A percentile compares a stretch with the other conserved stretches of the same genome.
These are phyloP conservation scores for Mythimna loreyi DNA, from an alignment of 2,888 invertebrate species.

Conservation along the genomic window DNA sequence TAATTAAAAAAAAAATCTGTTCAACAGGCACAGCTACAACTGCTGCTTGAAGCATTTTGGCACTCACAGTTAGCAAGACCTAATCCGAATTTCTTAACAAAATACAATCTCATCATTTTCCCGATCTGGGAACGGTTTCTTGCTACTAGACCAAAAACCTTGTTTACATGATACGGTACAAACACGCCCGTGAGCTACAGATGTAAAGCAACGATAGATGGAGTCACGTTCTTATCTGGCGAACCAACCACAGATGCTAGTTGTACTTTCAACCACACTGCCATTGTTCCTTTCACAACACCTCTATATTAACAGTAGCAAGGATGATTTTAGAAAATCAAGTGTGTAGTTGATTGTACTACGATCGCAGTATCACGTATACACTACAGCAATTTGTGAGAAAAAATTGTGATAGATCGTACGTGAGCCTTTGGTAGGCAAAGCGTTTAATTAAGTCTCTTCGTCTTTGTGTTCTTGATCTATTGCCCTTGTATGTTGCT, in stretches of 20 bases:
- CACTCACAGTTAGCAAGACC: conserved; percentile 10
- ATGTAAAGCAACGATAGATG: conserved; percentile 70
- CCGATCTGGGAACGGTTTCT: conserved; percentile 26
- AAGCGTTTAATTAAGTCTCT: conserved; percentile 51
- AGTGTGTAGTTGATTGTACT: conserved; percentile 5
- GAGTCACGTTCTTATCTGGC: conserved; percentile 74
- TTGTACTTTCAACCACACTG: conserved; percentile 13
- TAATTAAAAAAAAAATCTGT: no score
- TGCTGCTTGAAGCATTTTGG: background rate
- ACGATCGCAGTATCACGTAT: conserved; percentile 48
- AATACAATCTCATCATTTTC: conserved; percentile 9
- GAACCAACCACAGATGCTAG: conserved; percentile 54
- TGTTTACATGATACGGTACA: conserved; percentile 47
- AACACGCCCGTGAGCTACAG: conserved; percentile 51
- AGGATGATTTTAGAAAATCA: conserved; percentile 1
- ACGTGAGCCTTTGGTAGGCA: conserved; percentile 53
- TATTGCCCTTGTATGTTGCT: conserved; percentile 20
- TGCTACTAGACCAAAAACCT: conserved; percentile 35
- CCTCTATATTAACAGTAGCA: conserved; percentile 5
- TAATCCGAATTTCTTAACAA: background rate
- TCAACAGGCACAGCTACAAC: background rate
- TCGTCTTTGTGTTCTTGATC: conserved; percentile 16
- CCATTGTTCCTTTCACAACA: conserved; percentile 4
- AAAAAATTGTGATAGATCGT: conserved; percentile 60
- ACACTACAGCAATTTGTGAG: conserved; percentile 53